Conservation (phyloP, 2,888 invertebrate genomes). For the Prosapia bicincta region DNA sequence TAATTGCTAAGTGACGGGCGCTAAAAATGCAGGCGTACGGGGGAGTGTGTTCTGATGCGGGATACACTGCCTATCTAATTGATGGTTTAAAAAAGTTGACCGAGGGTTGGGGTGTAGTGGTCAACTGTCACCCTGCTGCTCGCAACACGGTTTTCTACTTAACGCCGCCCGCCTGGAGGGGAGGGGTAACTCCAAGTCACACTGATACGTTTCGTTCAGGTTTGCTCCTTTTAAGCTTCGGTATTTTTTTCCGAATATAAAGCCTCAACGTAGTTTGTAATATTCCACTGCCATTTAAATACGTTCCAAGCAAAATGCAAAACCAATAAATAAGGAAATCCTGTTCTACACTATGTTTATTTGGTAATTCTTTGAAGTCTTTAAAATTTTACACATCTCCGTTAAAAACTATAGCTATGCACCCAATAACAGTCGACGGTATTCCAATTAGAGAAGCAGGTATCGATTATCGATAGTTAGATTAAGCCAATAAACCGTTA, state of each 20-base stretch:
- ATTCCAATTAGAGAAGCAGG: too few relatives aligned
- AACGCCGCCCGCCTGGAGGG: slow-evolving; percentile 18
- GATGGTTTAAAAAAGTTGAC: slow-evolving; percentile 32
- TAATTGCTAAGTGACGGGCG: background rate
- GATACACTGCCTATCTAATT: slow-evolving; percentile 30
- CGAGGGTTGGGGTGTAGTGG: slow-evolving; percentile 15
- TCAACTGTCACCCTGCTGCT: slow-evolving; percentile 12
- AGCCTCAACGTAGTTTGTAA: too few relatives aligned
- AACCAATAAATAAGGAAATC: too few relatives aligned
- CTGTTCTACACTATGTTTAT: too few relatives aligned
- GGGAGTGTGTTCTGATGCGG: slow-evolving; percentile 3
- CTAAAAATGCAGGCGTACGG: slow-evolving; percentile 25
- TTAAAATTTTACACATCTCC: too few relatives aligned
- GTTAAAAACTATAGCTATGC: too few relatives aligned
- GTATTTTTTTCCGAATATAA: background rate
- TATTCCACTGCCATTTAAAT: too few relatives aligned
- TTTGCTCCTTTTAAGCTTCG: background rate
- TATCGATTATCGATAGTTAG: too few relatives aligned
- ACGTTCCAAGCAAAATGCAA: too few relatives aligned
- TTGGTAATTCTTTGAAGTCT: too few relatives aligned
- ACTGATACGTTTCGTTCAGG: background rate
- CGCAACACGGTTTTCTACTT: slow-evolving; percentile 31
- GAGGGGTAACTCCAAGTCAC: background rate
- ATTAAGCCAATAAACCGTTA: too few relatives aligned
- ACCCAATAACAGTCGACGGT: too few relatives aligned